These are phyloP conservation scores for Drosophila ambigua DNA, from an alignment of 1,140 invertebrate genomes.

Conservation along the genomic window DNA sequence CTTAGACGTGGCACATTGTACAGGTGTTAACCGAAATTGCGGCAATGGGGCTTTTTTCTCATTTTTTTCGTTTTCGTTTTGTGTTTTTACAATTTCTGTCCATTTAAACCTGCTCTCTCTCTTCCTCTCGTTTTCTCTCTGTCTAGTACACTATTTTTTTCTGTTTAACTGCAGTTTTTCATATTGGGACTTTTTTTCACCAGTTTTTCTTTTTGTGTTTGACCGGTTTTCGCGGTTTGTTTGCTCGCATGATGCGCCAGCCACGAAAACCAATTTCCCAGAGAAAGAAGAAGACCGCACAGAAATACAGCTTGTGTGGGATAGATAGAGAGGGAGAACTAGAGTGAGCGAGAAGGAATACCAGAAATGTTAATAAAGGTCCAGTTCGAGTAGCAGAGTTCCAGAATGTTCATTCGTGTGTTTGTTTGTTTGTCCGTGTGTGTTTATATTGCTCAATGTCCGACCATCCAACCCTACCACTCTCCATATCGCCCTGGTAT, in stretches of 20 bases:
- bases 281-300: slow-evolving; percentile 16
- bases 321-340: not conserved
- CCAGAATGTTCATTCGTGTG: slow-evolving; percentile 19
- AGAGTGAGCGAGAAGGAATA: slow-evolving; percentile 7
- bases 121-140: slow-evolving; percentile 14
- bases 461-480: not conserved
- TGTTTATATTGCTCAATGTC: slow-evolving; percentile 22
- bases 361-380: slow-evolving; percentile 61
- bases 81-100: slow-evolving; percentile 19
- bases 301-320: not conserved
- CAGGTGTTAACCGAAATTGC: slow-evolving; percentile 38
- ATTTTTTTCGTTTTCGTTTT: slow-evolving; percentile 13
- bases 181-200: slow-evolving; percentile 20
- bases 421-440: not conserved
- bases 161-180: slow-evolving; percentile 34
- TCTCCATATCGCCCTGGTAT: not conserved
- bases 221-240: slow-evolving; percentile 54
- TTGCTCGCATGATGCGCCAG: slow-evolving; percentile 53
- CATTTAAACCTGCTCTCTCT: slow-evolving; percentile 21
- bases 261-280: slow-evolving; percentile 56
- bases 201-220: slow-evolving; percentile 1
- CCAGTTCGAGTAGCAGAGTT: slow-evolving; percentile 20
- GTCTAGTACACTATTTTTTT: not conserved
- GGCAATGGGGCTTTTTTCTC: slow-evolving; percentile 18
- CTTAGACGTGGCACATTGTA: slow-evolving; percentile 34